Evolutionary conservation across 2,888 invertebrate species (phyloP), one percentile per base, ranked within the genome.

Genomic region (Antheraea assamensis): DNA sequence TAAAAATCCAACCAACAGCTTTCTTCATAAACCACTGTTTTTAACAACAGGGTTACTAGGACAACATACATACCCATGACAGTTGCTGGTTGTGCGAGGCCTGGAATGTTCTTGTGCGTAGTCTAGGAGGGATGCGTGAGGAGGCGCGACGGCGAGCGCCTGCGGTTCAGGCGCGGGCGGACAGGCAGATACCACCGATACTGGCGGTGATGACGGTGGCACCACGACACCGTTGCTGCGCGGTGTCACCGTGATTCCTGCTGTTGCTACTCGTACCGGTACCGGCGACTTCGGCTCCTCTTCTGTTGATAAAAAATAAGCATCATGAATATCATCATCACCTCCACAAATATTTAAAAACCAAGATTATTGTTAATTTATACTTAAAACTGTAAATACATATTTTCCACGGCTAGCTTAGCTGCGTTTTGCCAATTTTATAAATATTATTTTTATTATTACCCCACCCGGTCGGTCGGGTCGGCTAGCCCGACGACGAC

Each of bases 51-150:
- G 77, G 79, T 74, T 90, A 93, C 92, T 84, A 93, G 92, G 92
- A 83, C 77, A 83, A 83, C 89, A 91, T 87, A 83, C 89, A 91
- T 87, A 95, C 95, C 94, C 94, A 87, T 93, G 93, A 86, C 91
- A 92, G 86, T 83, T 89, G 87, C 90, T 94, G 78, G 89, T 88
- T 80, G 92, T 90, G 81, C 93, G 91, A 85, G 92, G 92, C 88
- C 94, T 94, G 91, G 94, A 95, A 93, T 93, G 94, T 93, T 95
- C 94, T 90, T 92, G 92, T 91, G 89, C 89, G 87, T 91, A 93
- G 85, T 93, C 93, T 87, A 90, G 89, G 86, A 88, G 87, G 77
- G 89, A 85, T 78, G 88, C 86, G 85, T 86, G 83, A 84, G 87
- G 82, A 78, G 85, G 77, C 78, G 82, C 80, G 75, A 78, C 76